These are phyloP conservation scores for Thaumatotibia leucotreta DNA, from an alignment of 1,140 invertebrate genomes.

Conservation along the genomic window DNA sequence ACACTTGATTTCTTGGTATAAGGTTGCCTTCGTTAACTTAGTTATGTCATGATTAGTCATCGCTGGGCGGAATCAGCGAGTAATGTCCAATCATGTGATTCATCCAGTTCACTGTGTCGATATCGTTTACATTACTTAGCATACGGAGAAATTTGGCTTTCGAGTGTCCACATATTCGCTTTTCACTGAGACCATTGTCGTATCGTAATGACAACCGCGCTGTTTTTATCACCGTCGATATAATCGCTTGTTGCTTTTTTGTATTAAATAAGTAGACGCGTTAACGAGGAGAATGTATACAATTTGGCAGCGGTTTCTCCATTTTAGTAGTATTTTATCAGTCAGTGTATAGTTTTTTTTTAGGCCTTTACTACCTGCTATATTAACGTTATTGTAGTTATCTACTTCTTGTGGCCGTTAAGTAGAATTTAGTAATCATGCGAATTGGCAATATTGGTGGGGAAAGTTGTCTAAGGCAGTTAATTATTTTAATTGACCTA, in stretches of 20 bases:
- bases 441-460: background rate
- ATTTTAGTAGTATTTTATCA: background rate
- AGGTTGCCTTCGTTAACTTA: background rate
- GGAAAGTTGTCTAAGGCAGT: background rate
- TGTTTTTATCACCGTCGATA: background rate
- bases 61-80: background rate
- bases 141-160: conserved; percentile 13
- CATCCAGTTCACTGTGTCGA: background rate
- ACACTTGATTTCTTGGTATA: background rate
- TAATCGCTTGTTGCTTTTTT: background rate
- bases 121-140: background rate
- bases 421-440: background rate
- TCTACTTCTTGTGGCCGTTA: background rate
- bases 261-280: background rate
- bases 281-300: background rate
- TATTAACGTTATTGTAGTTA: background rate
- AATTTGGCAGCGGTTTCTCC: background rate
- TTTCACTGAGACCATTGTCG: conserved; percentile 4
- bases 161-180: background rate
- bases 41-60: background rate
- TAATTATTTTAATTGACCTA: too few species aligned
- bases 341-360: background rate
- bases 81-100: background rate
- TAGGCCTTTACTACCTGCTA: background rate
- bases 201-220: background rate